Conservation (phyloP, 1,140 invertebrate species). For the Papilio dardanus region DNA sequence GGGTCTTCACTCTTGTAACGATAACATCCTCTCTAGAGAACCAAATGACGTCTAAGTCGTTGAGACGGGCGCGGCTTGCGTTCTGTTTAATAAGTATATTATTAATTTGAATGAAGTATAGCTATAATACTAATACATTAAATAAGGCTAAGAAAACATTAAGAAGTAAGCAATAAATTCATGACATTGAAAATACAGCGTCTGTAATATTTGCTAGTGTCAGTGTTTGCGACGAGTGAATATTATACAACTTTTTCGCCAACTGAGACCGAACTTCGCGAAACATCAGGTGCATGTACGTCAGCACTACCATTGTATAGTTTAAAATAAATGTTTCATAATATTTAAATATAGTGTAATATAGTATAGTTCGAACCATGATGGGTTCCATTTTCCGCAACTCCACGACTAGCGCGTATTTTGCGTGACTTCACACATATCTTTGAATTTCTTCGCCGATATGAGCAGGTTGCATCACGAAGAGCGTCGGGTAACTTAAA, state of each 20-base stretch:
- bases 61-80: background rate
- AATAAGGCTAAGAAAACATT: no score
- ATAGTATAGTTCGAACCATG: no score
- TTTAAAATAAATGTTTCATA: background rate
- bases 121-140: background rate
- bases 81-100: background rate
- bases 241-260: background rate
- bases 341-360: background rate
- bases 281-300: constrained; percentile 1
- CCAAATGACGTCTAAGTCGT: background rate
- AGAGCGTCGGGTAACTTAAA: no score
- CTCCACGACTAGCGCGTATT: no score
- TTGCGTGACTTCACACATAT: no score
- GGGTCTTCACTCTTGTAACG: background rate
- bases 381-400: no score
- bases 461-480: no score
- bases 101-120: background rate
- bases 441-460: no score
- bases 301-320: background rate
- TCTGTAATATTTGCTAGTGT: background rate
- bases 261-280: background rate
- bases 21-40: background rate
- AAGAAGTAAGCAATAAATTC: no score
- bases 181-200: background rate
- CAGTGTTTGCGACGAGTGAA: background rate